Evolutionary conservation across 2,888 invertebrate species (phyloP).

Genomic region (Sarcophaga caerulescens): DNA sequence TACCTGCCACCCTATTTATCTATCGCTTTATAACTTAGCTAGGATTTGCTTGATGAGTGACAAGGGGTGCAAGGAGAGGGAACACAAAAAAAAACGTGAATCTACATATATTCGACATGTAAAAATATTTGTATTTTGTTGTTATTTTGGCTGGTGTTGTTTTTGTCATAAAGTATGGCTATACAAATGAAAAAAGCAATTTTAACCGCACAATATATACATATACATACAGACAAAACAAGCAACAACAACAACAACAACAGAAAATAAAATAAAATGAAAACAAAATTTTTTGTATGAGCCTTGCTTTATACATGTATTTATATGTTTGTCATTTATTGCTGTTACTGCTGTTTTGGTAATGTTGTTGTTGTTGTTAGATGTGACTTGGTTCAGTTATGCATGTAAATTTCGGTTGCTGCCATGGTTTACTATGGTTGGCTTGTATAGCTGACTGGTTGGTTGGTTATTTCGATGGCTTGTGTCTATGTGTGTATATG

Average conservation of each 20-base stretch:
- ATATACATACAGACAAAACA: not conserved
- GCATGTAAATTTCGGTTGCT: conserved; percentile 46
- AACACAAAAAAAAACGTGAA: not conserved
- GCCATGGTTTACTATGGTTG: conserved; percentile 35
- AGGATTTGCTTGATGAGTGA: not conserved
- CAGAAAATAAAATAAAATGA: conserved; percentile 31
- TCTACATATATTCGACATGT: conserved; percentile 36
- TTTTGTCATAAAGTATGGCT: conserved; percentile 46
- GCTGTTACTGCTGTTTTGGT: not conserved
- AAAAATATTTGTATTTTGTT: conserved; percentile 39
- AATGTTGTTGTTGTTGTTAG: conserved; percentile 26
- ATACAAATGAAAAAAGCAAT: conserved; percentile 55
- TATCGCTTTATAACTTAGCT: not conserved
- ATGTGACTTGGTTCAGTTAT: conserved; percentile 59
- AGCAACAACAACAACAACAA: conserved; percentile 17
- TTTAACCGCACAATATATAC: conserved; percentile 55
- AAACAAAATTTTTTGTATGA: conserved; percentile 13
- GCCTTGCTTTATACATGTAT: not conserved
- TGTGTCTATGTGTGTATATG: conserved; percentile 1
- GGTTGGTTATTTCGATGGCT: conserved; percentile 8
- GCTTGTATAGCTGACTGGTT: conserved; percentile 5
- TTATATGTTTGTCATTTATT: conserved; percentile 56
- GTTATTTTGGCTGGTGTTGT: conserved; percentile 1
- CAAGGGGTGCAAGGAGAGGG: not conserved
- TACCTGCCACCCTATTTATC: conserved; percentile 30